A percentile compares a stretch with the other conserved stretches of the same genome.
Conservation (phyloP, 2,888 invertebrate genomes). For the Clanis bilineata region DNA sequence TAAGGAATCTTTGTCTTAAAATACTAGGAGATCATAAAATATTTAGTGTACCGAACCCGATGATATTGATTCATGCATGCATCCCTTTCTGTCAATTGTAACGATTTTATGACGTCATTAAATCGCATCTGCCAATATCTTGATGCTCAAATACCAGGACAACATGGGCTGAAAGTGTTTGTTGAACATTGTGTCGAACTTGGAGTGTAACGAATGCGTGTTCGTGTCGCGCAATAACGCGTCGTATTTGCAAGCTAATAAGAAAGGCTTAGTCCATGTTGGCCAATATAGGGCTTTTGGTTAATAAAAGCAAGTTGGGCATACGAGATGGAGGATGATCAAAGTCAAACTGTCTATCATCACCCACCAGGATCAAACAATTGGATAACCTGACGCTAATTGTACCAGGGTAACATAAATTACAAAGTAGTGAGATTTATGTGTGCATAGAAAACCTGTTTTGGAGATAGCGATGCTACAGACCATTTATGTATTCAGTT, state of each 20-base stretch:
- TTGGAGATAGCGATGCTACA: background rate
- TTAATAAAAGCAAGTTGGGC: too few relatives aligned
- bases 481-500: background rate
- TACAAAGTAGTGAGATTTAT: background rate
- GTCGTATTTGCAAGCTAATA: too few relatives aligned
- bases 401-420: constrained; percentile 4
- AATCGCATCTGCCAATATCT: background rate
- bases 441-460: background rate
- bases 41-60: background rate
- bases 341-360: background rate
- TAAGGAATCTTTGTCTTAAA: background rate
- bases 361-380: background rate
- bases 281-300: too few relatives aligned
- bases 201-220: too few relatives aligned
- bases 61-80: background rate
- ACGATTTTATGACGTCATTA: background rate
- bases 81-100: background rate
- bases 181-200: background rate
- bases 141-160: constrained; percentile 6
- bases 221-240: too few relatives aligned
- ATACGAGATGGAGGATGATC: background rate
- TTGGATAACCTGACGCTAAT: background rate
- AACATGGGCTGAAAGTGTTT: background rate
- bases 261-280: too few relatives aligned
- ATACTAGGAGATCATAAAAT: background rate